Evolutionary conservation across 2,888 invertebrate genomes (phyloP).

Genomic region (Torymus tubicola): DNA sequence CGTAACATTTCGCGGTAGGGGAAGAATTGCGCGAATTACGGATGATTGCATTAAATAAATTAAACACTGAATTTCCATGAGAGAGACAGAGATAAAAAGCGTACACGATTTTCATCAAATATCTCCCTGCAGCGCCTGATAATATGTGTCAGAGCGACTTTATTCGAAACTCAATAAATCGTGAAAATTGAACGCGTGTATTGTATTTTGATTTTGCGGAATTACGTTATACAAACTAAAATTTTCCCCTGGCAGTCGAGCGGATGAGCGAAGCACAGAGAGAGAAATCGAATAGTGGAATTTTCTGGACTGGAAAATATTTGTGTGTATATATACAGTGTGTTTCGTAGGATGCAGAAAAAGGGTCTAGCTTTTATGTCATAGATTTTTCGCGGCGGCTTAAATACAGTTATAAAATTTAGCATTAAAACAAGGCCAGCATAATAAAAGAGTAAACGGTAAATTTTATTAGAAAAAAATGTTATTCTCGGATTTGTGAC

Average conservation of each 20-base stretch:
- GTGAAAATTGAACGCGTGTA: constrained; percentile 42
- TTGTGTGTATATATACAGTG: not conserved
- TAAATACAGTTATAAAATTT: no score
- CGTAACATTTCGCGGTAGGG: not conserved
- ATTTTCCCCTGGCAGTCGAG: constrained; percentile 1
- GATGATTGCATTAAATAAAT: not conserved
- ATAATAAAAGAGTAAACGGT: no score
- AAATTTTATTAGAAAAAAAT: no score
- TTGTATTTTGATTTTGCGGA: constrained; percentile 41
- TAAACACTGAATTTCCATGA: not conserved
- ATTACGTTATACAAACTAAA: constrained; percentile 38
- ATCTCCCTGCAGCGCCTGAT: not conserved
- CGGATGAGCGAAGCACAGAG: not conserved
- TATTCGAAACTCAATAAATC: constrained; percentile 49
- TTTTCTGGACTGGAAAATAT: constrained; percentile 40
- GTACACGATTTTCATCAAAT: no score
- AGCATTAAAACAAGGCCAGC: no score
- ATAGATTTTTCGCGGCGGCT: no score
- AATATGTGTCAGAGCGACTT: constrained; percentile 32
- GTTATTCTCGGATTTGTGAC: no score
- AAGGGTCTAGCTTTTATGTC: no score
- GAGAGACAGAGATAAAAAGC: no score
- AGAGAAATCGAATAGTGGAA: constrained; percentile 18
- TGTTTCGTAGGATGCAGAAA: no score
- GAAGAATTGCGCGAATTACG: not conserved